Base-by-base conservation (phyloP, 2,888 invertebrate genomes). In the Geophilus truncorum region DNA sequence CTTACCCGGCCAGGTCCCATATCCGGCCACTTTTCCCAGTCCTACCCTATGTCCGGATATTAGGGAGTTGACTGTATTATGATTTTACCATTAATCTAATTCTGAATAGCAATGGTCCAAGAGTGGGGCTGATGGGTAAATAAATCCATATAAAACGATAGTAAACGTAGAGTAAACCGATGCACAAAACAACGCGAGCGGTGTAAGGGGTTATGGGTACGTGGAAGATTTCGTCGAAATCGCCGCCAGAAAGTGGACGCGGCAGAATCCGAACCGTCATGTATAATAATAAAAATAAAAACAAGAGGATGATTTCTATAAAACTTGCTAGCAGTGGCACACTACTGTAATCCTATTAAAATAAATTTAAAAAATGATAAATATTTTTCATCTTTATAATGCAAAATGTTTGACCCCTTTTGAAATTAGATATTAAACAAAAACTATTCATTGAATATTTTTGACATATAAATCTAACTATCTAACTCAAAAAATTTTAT, bases 71-170 rank as follows among this genome's bases (percentile, higher is more conserved):
- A n/a, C n/a, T n/a, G n/a, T n/a, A n/a, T n/a, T n/a, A n/a, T n/a
- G n/a, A n/a, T 12, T 32, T 84, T 70, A 87, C 84, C 87, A 87
- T 87, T 32, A 87, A 82, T 79, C 86, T 87, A 28, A 89, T 86
- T 77, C 88, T 85, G 80, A 88, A 87, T 34, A 89, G 83, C 84
- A 88, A 86, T 0, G 88, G 88, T 30, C 88, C 89, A n/a, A 87
- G 84, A 3, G 87, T 87, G 0, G 86, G 86, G 79, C 86, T 86
- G 80, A 88, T 87, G 0, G 88, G 89, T 30, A 89, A 84, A 84
- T 88, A 88, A 40, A 87, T 86, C 81, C 86, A 86, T 40, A 89
- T 85, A 15, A 88, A 86, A 7, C 88, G 85, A 83, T 88, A 89
- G 84, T 87, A 88, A 84, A 88, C 88, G 84, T 88, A 89, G 23